These are phyloP conservation scores for Nymphalis c-album DNA, from an alignment of 2,888 invertebrate species.

Conservation along the genomic window DNA sequence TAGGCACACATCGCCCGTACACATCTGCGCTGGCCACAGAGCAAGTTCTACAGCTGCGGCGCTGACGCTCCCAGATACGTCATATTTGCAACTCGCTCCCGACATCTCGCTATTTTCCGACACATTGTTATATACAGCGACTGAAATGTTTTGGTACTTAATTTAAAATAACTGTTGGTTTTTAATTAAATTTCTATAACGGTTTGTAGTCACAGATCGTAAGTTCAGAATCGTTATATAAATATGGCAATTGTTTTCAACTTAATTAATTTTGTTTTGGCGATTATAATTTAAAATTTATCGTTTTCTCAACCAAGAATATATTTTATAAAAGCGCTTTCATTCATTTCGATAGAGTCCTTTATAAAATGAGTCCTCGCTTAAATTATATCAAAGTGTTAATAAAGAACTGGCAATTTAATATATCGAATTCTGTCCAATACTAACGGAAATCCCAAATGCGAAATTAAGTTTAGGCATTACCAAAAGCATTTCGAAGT, in stretches of 20 bases:
- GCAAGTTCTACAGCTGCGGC: slow-evolving; percentile 67
- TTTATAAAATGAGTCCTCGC: no score
- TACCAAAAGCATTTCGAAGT: slow-evolving; percentile 44
- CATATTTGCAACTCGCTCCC: slow-evolving; percentile 64
- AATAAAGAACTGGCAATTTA: background rate
- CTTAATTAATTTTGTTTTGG: background rate
- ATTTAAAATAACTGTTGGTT: background rate
- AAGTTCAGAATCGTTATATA: background rate
- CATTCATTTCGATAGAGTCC: no score
- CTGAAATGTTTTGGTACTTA: slow-evolving; percentile 7
- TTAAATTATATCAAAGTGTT: background rate
- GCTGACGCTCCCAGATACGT: slow-evolving; percentile 77
- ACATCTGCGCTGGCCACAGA: slow-evolving; percentile 67
- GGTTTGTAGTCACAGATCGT: no score
- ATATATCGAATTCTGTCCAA: slow-evolving; percentile 7
- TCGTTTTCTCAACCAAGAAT: no score
- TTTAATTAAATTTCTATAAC: no score
- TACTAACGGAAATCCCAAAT: slow-evolving; percentile 30
- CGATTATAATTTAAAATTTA: background rate
- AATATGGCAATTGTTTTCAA: background rate
- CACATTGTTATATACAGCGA: slow-evolving; percentile 18
- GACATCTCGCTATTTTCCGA: slow-evolving; percentile 55
- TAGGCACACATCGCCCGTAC: slow-evolving; percentile 40
- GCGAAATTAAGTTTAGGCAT: slow-evolving; percentile 37
- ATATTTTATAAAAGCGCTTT: no score